These are phyloP conservation scores for Piscicola geometra DNA, from an alignment of 2,888 invertebrate species.

Conservation along the genomic window DNA sequence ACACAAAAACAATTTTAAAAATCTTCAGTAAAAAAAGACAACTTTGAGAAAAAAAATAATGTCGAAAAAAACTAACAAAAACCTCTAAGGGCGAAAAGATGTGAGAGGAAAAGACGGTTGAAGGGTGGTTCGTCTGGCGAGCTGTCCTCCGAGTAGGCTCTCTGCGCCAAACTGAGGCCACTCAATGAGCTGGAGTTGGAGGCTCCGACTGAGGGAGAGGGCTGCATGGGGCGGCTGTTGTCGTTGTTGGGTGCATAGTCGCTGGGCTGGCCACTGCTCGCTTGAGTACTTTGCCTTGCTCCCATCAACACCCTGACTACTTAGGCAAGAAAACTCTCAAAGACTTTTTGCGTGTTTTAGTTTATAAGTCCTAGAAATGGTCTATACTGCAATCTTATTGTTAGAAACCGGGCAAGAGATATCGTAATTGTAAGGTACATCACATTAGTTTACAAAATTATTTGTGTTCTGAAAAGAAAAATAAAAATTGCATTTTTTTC, in stretches of 20 bases:
- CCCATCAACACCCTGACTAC: conserved; percentile 46
- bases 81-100: conserved; percentile 53
- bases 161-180: conserved; percentile 40
- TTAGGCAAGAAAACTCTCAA: background rate
- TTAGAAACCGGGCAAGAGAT: background rate
- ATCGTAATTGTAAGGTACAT: background rate
- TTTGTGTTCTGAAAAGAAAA: background rate
- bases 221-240: background rate
- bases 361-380: background rate
- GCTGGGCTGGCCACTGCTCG: conserved; percentile 1
- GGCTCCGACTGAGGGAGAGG: conserved; percentile 21
- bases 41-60: background rate
- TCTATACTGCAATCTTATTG: background rate
- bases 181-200: conserved; percentile 28
- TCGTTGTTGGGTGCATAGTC: conserved; percentile 5
- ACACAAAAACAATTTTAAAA: background rate
- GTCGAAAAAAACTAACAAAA: background rate
- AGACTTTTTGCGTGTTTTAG: background rate
- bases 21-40: background rate
- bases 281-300: conserved; percentile 49
- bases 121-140: conserved; percentile 50
- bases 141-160: conserved; percentile 53
- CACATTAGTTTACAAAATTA: background rate
- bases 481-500: no score
- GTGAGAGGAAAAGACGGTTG: conserved; percentile 42